phyloP scores from a whole-genome alignment of 2,888 invertebrate species.

The Tachina fera region DNA sequence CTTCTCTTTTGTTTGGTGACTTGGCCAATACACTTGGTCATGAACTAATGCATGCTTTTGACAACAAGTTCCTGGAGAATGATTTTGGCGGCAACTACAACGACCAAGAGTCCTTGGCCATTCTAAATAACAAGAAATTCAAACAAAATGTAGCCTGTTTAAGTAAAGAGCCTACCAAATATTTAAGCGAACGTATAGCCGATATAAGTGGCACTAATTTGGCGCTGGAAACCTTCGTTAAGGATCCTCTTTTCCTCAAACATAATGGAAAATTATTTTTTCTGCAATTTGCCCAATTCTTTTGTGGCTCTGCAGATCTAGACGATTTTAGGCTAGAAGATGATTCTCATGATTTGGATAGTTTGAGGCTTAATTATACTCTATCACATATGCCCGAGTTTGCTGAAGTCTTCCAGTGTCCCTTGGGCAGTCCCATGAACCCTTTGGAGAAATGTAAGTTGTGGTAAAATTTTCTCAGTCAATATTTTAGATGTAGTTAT shows the following conservation, averaged over 20 bases:
- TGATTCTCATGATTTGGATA: slow-evolving; percentile 76
- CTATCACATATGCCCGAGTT: slow-evolving; percentile 78
- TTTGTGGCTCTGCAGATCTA: slow-evolving; percentile 74
- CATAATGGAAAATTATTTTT: slow-evolving; percentile 76
- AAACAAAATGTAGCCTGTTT: slow-evolving; percentile 73
- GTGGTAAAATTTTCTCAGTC: slow-evolving; percentile 73
- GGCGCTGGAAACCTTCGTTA: slow-evolving; percentile 76
- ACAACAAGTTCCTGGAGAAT: slow-evolving; percentile 75
- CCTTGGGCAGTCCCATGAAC: slow-evolving; percentile 75
- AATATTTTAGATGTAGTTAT: not conserved
- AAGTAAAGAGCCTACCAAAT: slow-evolving; percentile 72
- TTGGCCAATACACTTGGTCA: slow-evolving; percentile 79
- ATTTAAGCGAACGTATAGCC: slow-evolving; percentile 76
- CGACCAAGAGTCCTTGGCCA: slow-evolving; percentile 36
- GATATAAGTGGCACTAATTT: slow-evolving; percentile 78
- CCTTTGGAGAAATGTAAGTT: slow-evolving; percentile 74
- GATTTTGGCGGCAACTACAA: slow-evolving; percentile 75
- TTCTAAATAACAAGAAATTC: slow-evolving; percentile 71
- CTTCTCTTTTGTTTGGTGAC: slow-evolving; percentile 77
- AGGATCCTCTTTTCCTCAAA: slow-evolving; percentile 65
- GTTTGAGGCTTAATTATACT: slow-evolving; percentile 77
- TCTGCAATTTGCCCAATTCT: slow-evolving; percentile 79
- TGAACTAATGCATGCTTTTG: slow-evolving; percentile 78
- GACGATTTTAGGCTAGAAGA: slow-evolving; percentile 71
- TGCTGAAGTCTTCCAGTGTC: slow-evolving; percentile 75